Percentiles rank a stretch among this genome's conserved stretches.
These are phyloP conservation scores for Tenodera sinensis DNA, from an alignment of 2,888 invertebrate genomes.

Conservation along the genomic window DNA sequence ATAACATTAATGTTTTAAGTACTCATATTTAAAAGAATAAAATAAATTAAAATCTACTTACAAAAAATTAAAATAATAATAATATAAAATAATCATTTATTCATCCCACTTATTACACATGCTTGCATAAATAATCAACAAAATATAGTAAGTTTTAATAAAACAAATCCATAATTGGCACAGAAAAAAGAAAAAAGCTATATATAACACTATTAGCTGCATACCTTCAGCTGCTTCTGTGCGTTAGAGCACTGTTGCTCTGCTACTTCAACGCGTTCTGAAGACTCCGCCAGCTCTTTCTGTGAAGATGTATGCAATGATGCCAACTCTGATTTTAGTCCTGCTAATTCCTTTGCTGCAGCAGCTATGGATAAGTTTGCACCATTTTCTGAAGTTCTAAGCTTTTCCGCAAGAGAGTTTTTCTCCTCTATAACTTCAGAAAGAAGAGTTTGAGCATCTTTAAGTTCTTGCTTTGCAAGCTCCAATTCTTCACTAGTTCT, in stretches of 20 bases:
- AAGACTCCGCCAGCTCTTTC: not conserved
- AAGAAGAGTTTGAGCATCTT: not conserved
- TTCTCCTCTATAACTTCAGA: not conserved
- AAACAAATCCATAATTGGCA: too few species aligned
- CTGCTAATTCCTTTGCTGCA: not conserved
- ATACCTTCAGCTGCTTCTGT: not conserved
- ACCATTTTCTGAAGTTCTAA: not conserved
- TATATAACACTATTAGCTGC: not conserved
- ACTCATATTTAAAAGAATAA: too few species aligned
- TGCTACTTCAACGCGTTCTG: not conserved
- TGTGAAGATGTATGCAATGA: not conserved
- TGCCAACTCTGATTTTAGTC: not conserved
- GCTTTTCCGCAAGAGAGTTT: not conserved
- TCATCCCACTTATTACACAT: too few species aligned
- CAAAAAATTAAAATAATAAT: too few species aligned
- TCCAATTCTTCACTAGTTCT: not conserved
- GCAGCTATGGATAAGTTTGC: not conserved
- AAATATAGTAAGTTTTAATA: too few species aligned
- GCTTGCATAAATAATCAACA: too few species aligned
- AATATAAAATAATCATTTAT: too few species aligned
- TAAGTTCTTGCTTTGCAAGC: not conserved
- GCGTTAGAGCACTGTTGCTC: not conserved
- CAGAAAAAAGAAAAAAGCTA: too few species aligned
- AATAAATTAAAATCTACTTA: too few species aligned
- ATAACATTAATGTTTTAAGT: too few species aligned